Evolutionary conservation across 2,113 vertebrate genomes (phyloP).

Genomic region (Ameiurus melas): DNA sequence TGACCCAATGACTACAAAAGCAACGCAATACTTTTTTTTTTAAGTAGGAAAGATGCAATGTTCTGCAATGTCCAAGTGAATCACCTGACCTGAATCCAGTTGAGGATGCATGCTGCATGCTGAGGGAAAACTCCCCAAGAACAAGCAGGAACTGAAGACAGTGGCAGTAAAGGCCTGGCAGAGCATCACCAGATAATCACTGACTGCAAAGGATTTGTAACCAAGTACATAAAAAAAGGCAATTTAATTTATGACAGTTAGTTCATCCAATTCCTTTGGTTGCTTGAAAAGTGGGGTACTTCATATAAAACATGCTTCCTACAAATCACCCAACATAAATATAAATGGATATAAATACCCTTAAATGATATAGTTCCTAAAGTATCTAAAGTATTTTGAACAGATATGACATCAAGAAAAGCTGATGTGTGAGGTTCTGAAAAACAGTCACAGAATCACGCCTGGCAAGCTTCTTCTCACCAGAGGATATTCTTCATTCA

Average conservation of each 20-base stretch:
- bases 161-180: neutral
- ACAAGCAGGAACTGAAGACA: neutral
- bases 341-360: neutral
- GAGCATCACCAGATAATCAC: neutral
- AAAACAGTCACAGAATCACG: slow-evolving; percentile 27
- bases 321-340: neutral
- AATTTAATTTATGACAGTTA: neutral
- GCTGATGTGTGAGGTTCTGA: slow-evolving; percentile 20
- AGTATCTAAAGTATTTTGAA: slow-evolving; percentile 3
- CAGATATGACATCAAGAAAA: slow-evolving; percentile 35
- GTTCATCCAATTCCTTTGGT: neutral
- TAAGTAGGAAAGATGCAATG: no score
- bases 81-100: no score
- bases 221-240: neutral
- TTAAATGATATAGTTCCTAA: neutral
- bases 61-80: no score
- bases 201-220: neutral
- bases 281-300: neutral
- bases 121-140: neutral
- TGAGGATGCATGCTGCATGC: neutral
- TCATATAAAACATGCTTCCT: neutral
- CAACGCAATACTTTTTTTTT: no score
- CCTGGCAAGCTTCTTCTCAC: slow-evolving; percentile 3
- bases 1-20: neutral
- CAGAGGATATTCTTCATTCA: slow-evolving; percentile 16